These are phyloP conservation scores for Neolamprologus falcicula DNA, from an alignment of 2,113 vertebrate species.

Conservation along the genomic window DNA sequence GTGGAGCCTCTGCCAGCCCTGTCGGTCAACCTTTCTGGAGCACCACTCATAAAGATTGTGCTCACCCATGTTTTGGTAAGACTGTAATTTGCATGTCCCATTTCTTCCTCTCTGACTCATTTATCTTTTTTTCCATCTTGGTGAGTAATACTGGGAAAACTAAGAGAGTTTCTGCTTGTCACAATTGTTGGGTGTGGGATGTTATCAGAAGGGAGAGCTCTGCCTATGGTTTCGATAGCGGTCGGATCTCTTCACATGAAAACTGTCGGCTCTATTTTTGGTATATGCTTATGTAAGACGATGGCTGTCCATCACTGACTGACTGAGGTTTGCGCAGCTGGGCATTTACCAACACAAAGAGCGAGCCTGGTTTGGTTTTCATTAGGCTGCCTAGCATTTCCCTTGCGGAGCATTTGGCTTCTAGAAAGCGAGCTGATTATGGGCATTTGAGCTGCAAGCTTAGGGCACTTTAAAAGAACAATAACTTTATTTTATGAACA, in stretches of 20 bases:
- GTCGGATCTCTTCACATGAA: not conserved
- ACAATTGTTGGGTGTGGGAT: constrained; percentile 9
- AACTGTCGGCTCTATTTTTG: constrained; percentile 34
- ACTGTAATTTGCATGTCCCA: not conserved
- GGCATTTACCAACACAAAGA: constrained; percentile 22
- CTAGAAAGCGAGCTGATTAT: constrained; percentile 62
- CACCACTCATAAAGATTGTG: constrained; percentile 82
- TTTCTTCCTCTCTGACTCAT: not conserved
- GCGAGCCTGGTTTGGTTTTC: constrained; percentile 51
- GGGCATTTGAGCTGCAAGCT: constrained; percentile 41
- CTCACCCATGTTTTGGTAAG: constrained; percentile 85
- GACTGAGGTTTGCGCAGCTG: constrained; percentile 20
- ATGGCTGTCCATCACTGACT: constrained; percentile 2
- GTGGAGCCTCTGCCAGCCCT: constrained; percentile 81
- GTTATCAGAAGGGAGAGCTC: constrained; percentile 31
- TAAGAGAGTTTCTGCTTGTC: not conserved
- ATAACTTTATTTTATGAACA: constrained; percentile 63
- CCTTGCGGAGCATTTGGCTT: constrained; percentile 37
- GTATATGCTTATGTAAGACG: constrained; percentile 2
- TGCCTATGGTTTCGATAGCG: not conserved
- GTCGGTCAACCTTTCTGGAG: constrained; percentile 78
- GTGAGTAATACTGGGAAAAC: not conserved
- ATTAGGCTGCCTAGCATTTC: constrained; percentile 35
- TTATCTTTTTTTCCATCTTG: not conserved
- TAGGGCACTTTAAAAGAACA: constrained; percentile 54